Evolutionary conservation across 2,888 invertebrate species (phyloP), one percentile per base, ranked within the genome.

Genomic region (Calameuta pallipes): DNA sequence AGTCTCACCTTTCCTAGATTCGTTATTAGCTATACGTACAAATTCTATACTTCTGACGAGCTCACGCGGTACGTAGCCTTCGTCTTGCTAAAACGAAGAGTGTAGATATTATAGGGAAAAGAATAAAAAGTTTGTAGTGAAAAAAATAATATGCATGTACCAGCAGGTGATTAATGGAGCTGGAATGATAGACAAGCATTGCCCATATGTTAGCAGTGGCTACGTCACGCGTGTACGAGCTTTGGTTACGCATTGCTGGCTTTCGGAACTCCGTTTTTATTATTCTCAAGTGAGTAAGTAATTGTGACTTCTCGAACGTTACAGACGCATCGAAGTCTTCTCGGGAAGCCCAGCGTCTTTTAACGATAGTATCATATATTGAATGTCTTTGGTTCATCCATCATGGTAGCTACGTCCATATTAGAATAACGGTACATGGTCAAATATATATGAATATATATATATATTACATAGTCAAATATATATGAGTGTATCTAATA

Each of bases 101-200:
- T 56, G 23, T 2, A 56, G 56, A 23, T 56, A 41, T 41, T 23
- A 6, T 56, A 56, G 2, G 56, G 9, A 56, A 56, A 56, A 56
- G 6, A 23, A 56, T 56, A 56, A 56, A 56, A 56, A 6, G 56
- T 56, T 56, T 56, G 15, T 6, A 34, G 74, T 13, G 71, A 71
- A 36, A 35, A 71, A 71, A 71, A 71, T 37, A 13, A 71, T 71
- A 71, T 71, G 36, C 74, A n/a, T 35, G 15, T 41, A 41, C 41
- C 41, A 23, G 41, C 41, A 41, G 75, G 71, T 71, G 76, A 78
- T 78, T 76, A 76, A 80, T 75, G 78, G 78, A 75, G 41, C 74
- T 31, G 75, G 76, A 78, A 78, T 74, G 75, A 80, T 74, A 74
- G 74, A 23, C 23, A 34, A 34, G 74, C 36, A 23, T 11, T 36